These are phyloP conservation scores for Phylloscopus collybita DNA, from an alignment of 2,797 vertebrate species.

Conservation along the genomic window DNA sequence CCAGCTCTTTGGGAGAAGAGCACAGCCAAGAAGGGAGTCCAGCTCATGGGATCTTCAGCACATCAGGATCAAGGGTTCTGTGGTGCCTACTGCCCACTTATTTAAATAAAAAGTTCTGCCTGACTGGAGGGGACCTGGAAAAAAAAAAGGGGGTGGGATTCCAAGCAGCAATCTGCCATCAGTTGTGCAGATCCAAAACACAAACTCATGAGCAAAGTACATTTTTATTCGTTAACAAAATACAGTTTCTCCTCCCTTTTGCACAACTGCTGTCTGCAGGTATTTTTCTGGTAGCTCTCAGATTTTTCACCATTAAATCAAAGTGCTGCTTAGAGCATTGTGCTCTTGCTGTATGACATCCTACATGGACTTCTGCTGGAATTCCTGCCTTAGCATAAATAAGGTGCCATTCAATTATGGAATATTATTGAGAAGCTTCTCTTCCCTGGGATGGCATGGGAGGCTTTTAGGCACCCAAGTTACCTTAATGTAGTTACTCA, in stretches of 20 bases:
- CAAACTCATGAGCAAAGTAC: not conserved
- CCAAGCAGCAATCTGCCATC: not conserved
- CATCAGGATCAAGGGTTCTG: not conserved
- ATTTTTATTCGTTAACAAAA: not conserved
- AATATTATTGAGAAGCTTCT: not conserved
- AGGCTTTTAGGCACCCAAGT: not conserved
- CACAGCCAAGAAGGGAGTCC: not conserved
- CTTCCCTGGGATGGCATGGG: not conserved
- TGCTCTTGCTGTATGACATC: not conserved
- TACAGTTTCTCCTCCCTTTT: not conserved
- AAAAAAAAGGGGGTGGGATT: rapidly evolving
- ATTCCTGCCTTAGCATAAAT: not conserved
- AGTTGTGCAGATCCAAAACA: not conserved
- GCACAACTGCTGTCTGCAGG: not conserved
- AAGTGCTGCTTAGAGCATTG: not conserved
- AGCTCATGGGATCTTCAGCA: not conserved
- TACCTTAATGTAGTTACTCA: not conserved
- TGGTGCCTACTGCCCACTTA: not conserved
- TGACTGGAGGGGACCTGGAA: not conserved
- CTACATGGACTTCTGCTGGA: not conserved
- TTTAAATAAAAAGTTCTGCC: not conserved
- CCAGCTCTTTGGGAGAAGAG: constrained; percentile 32
- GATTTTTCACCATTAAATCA: not conserved
- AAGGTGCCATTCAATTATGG: not conserved
- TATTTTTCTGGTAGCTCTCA: not conserved